Conservation (phyloP, 92 coral and sea anemone species). For the Palythoa heliodiscus region DNA sequence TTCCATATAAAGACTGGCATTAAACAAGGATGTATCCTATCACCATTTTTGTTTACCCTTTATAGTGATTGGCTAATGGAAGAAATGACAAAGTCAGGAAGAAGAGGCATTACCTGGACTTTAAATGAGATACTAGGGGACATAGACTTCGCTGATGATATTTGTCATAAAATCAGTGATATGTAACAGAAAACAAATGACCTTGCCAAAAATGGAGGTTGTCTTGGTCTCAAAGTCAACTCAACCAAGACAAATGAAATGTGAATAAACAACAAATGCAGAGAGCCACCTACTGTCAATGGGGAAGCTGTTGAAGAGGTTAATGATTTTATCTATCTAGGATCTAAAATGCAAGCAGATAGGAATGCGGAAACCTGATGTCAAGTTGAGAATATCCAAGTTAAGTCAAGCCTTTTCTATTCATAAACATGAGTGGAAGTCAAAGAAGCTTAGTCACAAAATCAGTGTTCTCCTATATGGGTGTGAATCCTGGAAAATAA, state of each 20-base stretch:
- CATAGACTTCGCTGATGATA: constrained; percentile 12
- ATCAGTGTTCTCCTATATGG: constrained; percentile 2
- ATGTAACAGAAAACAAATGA: constrained; percentile 5
- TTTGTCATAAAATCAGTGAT: constrained; percentile 24
- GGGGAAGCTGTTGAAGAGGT: constrained; percentile 18
- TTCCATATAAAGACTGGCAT: not conserved
- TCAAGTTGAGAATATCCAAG: constrained; percentile 22
- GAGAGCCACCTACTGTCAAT: constrained; percentile 14
- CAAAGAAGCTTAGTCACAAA: constrained; percentile 9
- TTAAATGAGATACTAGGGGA: not conserved
- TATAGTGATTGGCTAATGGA: constrained; percentile 3
- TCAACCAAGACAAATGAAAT: constrained; percentile 24
- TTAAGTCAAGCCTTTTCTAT: constrained; percentile 23
- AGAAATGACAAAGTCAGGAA: not conserved
- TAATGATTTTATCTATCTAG: constrained; percentile 15
- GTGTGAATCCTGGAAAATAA: constrained; percentile 35
- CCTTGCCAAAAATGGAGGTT: not conserved
- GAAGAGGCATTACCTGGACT: constrained; percentile 27
- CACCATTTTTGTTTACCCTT: not conserved
- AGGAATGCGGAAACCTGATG: constrained; percentile 25
- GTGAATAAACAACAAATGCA: constrained; percentile 19
- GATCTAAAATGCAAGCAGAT: constrained; percentile 17
- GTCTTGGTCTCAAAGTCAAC: constrained; percentile 10
- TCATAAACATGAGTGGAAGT: constrained; percentile 6
- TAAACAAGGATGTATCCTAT: constrained; percentile 1